Evolutionary conservation across 2,888 invertebrate genomes (phyloP).

Genomic region (Leptinotarsa tumamoca): DNA sequence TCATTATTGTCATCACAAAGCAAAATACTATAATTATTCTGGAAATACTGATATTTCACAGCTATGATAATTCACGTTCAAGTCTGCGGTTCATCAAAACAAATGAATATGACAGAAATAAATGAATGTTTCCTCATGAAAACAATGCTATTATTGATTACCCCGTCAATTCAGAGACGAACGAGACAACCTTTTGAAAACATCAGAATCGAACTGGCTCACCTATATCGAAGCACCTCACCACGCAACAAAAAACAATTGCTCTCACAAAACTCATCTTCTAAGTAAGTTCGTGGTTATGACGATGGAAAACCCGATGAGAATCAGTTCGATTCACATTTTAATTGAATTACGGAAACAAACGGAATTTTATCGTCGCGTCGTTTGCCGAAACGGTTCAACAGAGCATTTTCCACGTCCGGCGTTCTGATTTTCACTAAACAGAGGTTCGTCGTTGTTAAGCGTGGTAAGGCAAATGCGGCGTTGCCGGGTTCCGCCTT

Average conservation of each 20-base stretch:
- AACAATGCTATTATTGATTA: constrained; percentile 5
- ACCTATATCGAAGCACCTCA: constrained; percentile 29
- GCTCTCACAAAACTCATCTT: constrained; percentile 27
- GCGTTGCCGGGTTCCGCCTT: constrained; percentile 28
- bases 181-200: background rate
- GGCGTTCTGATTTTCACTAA: constrained; percentile 27
- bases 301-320: background rate
- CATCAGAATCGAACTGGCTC: constrained; percentile 8
- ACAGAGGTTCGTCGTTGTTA: constrained; percentile 28
- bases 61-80: too few species aligned
- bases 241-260: constrained; percentile 26
- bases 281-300: background rate
- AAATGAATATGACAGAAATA: too few species aligned
- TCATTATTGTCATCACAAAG: too few species aligned
- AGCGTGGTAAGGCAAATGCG: constrained; percentile 25
- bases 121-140: background rate
- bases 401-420: constrained; percentile 6
- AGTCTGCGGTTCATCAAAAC: too few species aligned
- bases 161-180: background rate
- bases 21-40: too few species aligned
- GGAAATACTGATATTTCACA: too few species aligned
- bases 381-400: background rate
- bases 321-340: constrained; percentile 32
- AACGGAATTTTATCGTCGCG: constrained; percentile 19
- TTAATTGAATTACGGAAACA: constrained; percentile 17